Evolutionary conservation across 2,888 invertebrate species (phyloP), one percentile per base, ranked within the genome.

Genomic region (Bugula neritina): DNA sequence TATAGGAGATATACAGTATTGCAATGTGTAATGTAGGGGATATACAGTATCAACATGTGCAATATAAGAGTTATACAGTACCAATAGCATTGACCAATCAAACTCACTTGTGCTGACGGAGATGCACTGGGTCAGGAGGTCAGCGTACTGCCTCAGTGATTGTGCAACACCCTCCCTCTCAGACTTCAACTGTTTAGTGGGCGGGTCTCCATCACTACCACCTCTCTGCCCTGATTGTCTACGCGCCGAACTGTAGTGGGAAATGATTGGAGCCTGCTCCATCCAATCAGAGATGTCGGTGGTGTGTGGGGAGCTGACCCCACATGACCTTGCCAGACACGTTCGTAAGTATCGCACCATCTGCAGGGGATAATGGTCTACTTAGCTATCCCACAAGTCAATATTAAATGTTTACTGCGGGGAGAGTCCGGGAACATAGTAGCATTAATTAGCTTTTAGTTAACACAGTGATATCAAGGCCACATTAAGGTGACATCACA

Each of bases 21-120:
- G 89, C 88, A 0, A 93, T 91, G 13, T 91, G 91, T 91, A 55
- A 93, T 93, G 86, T 79, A 94, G 87, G 77, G 91, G 92, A 72
- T 90, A 89, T 71, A 94, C 70, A 70, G 23, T 43, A 3, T 70
- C 52, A 27, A 82, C 2, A 23, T 2, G 35, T 35, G 58, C n/a
- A 58, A 27, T 27, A 27, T 43, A 43, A 43, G 43, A 17, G 17
- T 10, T 43, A 43, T 43, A 43, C 43, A 43, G 43, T 43, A 43
- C 17, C 17, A 43, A 17, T 10, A 10, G 17, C 43, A 43, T 5
- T 43, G 5, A 57, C 57, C 5, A 17, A 52, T 17, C n/a, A 57
- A 13, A 63, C 63, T 25, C n/a, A 63, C 63, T 13, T 21, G 63
- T 31, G 34, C 31, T 21, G 2, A 63, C n/a, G 10, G 21, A 10